Base-by-base conservation (phyloP, 2,888 invertebrate genomes). In the Steromphala cineraria region DNA sequence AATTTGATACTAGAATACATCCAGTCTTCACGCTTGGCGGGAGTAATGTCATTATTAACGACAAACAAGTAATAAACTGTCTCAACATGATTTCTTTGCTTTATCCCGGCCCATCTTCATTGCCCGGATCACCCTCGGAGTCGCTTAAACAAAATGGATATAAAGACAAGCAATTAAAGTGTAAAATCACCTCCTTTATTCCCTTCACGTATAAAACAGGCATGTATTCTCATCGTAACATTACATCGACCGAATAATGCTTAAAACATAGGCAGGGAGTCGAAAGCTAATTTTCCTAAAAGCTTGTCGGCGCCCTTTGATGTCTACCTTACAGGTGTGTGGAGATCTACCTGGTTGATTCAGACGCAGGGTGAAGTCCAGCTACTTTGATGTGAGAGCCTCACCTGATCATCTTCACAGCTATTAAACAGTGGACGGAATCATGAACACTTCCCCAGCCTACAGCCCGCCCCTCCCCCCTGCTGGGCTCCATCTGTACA, bases 321-420 rank as follows among this genome's bases (percentile, higher is more conserved):
- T 71, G 71, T 71, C 17, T 36, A 36, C 31, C 71, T 31, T 36
- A 31, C 71, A 71, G 71, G 71, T 71, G 36, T 71, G 36, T 71
- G 19, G 28, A 36, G 71, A 40, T 71, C 71, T 71, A 71, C 19
- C 36, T 40, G 40, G 71, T 36, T 31, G 71, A 36, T n/a, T 31
- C 10, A 19, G 40, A 36, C 36, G 40, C 31, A 36, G 71, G n/a
- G 36, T 36, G 71, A 31, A 36, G 31, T 31, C 19, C 31, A 36
- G 71, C 40, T 28, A 71, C 71, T 71, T 71, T 71, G 71, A 71
- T 71, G 71, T 71, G 71, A 10, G 71, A n/a, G 71, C 28, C 71
- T 71, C 71, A 17, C 2, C 17, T 36, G 40, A 71, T 71, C 40
- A 71, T 71, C 71, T 36, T 40, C 17, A 31, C 36, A 13, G 2